Evolutionary conservation across 2,113 vertebrate species (phyloP).

Genomic region (Edolisoma coerulescens): DNA sequence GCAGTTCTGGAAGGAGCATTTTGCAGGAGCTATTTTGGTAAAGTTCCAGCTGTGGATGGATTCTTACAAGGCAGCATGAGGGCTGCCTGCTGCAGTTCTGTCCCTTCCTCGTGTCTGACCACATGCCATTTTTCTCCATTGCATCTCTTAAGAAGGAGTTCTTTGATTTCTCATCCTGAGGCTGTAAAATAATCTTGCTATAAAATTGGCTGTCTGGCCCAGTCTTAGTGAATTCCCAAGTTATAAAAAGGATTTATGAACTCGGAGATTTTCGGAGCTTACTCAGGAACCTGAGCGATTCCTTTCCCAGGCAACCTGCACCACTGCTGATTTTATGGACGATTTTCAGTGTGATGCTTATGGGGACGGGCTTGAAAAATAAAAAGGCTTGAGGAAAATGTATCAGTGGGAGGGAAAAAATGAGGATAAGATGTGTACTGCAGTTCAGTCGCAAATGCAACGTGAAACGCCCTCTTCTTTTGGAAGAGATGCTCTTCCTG

Average conservation of each 20-base stretch:
- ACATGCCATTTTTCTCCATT: not conserved
- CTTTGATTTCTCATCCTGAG: not conserved
- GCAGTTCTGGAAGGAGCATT: not conserved
- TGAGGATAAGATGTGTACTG: not conserved
- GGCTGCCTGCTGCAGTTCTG: not conserved
- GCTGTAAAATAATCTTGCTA: not conserved
- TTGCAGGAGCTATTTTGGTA: not conserved
- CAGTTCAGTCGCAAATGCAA: not conserved
- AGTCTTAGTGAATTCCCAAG: not conserved
- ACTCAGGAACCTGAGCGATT: not conserved
- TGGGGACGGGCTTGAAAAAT: not conserved
- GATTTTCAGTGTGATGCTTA: not conserved
- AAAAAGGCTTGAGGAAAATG: not conserved
- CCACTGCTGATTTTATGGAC: not conserved
- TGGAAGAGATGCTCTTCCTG: not conserved
- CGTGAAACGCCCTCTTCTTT: not conserved
- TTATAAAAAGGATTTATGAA: constrained; percentile 7
- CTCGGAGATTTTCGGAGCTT: not conserved
- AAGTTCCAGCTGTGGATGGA: constrained; percentile 14
- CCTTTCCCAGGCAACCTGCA: not conserved
- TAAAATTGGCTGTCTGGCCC: not conserved
- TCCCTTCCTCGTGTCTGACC: not conserved
- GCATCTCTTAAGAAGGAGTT: not conserved
- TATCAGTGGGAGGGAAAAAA: not conserved
- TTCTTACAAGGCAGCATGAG: not conserved